Conservation (phyloP, 2,888 invertebrate genomes). For the Xiphydria camelus region DNA sequence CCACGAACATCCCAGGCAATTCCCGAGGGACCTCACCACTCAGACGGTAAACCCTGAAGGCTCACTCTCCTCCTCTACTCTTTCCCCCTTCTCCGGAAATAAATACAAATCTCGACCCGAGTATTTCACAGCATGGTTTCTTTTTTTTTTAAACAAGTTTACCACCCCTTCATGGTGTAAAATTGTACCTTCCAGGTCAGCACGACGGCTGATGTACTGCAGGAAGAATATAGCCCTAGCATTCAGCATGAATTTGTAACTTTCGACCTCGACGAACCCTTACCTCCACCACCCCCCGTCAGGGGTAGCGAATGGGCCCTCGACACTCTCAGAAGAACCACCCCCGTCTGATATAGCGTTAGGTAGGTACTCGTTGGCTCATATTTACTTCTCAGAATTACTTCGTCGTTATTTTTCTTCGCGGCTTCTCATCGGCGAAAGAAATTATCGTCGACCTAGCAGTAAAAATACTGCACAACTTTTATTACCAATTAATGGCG, state of each 20-base stretch:
- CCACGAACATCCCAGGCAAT: constrained; percentile 56
- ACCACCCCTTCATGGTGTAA: too few species aligned
- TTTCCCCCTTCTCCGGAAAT: neutral
- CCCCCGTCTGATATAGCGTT: constrained; percentile 58
- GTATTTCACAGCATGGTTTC: too few species aligned
- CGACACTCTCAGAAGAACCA: constrained; percentile 56
- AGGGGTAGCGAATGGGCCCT: constrained; percentile 59
- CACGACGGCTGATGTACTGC: constrained; percentile 63
- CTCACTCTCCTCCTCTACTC: neutral
- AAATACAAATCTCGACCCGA: too few species aligned
- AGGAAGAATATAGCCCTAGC: constrained; percentile 60
- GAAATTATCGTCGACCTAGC: too few species aligned
- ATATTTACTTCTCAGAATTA: too few species aligned
- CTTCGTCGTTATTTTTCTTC: too few species aligned
- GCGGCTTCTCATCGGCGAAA: too few species aligned
- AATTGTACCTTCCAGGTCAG: constrained; percentile 62
- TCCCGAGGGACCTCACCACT: constrained; percentile 69
- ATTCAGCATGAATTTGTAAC: constrained; percentile 70
- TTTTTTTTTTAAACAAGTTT: constrained; percentile 16
- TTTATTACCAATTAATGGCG: too few species aligned
- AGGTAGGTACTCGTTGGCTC: too few species aligned
- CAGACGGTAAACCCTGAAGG: constrained; percentile 61
- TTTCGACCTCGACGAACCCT: constrained; percentile 67
- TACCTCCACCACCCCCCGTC: constrained; percentile 54
- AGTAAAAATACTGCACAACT: too few species aligned